These are phyloP conservation scores for Ictalurus punctatus DNA, from an alignment of 2,113 vertebrate genomes.

Conservation along the genomic window DNA sequence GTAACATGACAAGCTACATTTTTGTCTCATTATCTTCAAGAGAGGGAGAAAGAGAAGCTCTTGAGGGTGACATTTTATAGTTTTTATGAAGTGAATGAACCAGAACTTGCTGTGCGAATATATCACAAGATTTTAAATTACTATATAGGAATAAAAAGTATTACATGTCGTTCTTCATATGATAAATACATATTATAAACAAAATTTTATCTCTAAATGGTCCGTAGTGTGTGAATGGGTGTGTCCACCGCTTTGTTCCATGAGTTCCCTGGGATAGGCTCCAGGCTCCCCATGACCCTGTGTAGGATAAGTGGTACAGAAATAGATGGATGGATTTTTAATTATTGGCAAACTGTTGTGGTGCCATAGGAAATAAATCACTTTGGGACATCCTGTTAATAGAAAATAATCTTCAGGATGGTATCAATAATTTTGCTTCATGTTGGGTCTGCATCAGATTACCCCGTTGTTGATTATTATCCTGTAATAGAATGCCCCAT, in stretches of 20 bases:
- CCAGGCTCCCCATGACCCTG: too few species aligned
- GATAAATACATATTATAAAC: not conserved
- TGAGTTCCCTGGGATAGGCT: too few species aligned
- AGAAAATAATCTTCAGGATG: not conserved
- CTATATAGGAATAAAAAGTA: not conserved
- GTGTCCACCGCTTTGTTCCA: too few species aligned
- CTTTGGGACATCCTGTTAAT: not conserved
- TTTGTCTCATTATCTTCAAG: not conserved
- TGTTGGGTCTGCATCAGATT: too few species aligned
- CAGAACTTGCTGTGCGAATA: not conserved
- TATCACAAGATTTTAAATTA: not conserved
- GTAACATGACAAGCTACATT: not conserved
- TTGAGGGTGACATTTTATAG: not conserved
- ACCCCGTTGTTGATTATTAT: not conserved
- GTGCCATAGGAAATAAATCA: not conserved
- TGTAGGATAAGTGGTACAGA: too few species aligned
- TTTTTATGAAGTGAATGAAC: not conserved
- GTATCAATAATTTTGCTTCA: not conserved
- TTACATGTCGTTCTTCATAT: not conserved
- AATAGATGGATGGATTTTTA: too few species aligned
- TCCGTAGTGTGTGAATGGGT: too few species aligned
- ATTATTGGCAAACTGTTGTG: not conserved
- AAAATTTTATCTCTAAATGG: not conserved
- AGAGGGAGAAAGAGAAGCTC: not conserved
- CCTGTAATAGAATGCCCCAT: not conserved